phyloP scores from a whole-genome alignment of 2,113 vertebrate genomes.

The Macrotus californicus region DNA sequence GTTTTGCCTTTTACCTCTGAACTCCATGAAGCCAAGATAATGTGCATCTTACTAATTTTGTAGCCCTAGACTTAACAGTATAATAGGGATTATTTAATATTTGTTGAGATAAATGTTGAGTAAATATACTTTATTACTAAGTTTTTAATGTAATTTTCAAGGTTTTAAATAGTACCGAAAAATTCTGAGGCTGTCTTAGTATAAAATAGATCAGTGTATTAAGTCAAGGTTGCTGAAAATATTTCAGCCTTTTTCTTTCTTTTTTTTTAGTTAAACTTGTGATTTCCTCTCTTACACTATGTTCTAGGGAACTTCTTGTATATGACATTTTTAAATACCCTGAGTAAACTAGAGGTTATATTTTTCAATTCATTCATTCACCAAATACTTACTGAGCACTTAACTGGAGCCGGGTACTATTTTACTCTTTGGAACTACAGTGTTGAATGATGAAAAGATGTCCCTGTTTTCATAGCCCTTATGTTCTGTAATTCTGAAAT shows the following conservation, averaged over 20 bases:
- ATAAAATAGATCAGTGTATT: not conserved
- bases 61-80: not conserved
- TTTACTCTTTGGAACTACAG: not conserved
- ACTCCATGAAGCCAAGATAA: not conserved
- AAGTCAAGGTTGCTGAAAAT: not conserved
- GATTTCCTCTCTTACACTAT: not conserved
- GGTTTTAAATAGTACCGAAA: not conserved
- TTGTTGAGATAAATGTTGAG: not conserved
- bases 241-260: constrained; percentile 4
- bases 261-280: not conserved
- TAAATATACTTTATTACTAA: not conserved
- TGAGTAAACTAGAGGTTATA: not conserved
- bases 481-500: not conserved
- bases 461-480: not conserved
- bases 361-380: not conserved
- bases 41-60: not conserved
- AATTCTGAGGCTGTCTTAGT: not conserved
- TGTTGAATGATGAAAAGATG: not conserved
- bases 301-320: not conserved
- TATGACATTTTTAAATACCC: not conserved
- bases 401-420: not conserved
- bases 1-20: not conserved
- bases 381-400: not conserved
- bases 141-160: not conserved
- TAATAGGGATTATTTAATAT: not conserved